phyloP scores from a whole-genome alignment of 2,113 vertebrate genomes.

The Oreochromis niloticus region DNA sequence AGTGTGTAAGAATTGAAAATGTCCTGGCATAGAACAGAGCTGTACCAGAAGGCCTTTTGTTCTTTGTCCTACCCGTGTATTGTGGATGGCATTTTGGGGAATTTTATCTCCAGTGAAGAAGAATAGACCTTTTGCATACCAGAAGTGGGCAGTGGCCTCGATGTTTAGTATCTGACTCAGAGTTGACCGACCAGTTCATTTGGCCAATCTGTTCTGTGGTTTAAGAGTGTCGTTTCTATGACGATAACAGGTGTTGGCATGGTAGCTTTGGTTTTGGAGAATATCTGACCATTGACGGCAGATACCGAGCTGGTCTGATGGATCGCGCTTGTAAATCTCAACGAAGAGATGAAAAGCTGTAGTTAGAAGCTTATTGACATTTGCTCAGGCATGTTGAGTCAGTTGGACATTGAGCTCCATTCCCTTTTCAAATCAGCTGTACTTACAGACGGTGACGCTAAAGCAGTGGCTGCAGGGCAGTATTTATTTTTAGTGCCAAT shows the following conservation, averaged over 20 bases:
- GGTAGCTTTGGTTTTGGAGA: neutral
- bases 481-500: constrained; percentile 38
- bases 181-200: constrained; percentile 29
- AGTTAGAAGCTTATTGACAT: neutral
- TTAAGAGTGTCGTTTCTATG: neutral
- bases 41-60: constrained; percentile 36
- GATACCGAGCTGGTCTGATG: neutral
- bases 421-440: constrained; percentile 17
- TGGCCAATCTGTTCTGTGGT: constrained; percentile 1
- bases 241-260: neutral
- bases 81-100: constrained; percentile 24
- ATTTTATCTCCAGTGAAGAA: constrained; percentile 33
- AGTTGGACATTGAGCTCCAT: neutral
- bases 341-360: neutral
- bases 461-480: neutral
- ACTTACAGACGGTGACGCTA: neutral
- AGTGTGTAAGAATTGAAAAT: neutral
- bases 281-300: neutral
- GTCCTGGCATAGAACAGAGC: neutral
- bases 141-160: constrained; percentile 1
- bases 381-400: neutral
- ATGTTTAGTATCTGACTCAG: neutral
- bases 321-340: neutral
- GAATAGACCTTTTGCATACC: constrained; percentile 21
- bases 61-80: neutral